A percentile compares a stretch with the other conserved stretches of the same genome.
phyloP scores from a whole-genome alignment of 2,888 invertebrate genomes.

The Microplitis deprimator region DNA sequence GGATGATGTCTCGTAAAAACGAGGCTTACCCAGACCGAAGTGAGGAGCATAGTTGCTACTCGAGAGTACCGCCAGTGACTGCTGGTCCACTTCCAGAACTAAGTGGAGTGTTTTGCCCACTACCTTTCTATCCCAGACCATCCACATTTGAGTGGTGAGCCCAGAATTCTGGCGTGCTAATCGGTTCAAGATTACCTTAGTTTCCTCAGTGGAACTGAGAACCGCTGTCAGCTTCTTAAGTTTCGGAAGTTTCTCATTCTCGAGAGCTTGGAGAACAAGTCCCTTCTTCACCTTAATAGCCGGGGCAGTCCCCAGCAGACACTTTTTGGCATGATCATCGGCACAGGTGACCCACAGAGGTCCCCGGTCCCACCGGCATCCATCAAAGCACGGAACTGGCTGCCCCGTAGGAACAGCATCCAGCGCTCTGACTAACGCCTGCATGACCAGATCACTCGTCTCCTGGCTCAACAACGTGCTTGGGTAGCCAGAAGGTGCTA shows the following conservation, averaged over 20 bases:
- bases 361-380: too few species aligned
- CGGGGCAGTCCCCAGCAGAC: neutral
- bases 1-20: constrained; percentile 14
- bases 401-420: too few species aligned
- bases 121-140: constrained; percentile 41
- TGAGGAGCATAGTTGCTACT: neutral
- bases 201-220: neutral
- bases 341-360: too few species aligned
- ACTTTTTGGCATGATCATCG: neutral
- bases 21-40: constrained; percentile 26
- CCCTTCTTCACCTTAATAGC: constrained; percentile 20
- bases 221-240: constrained; percentile 24
- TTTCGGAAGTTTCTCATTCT: constrained; percentile 20
- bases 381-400: too few species aligned
- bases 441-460: too few species aligned
- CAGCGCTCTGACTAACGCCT: too few species aligned
- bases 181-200: constrained; percentile 31
- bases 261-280: neutral
- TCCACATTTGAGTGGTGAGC: constrained; percentile 45
- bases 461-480: too few species aligned
- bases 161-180: constrained; percentile 44
- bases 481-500: too few species aligned
- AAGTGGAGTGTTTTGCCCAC: constrained; percentile 38
- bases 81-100: constrained; percentile 40
- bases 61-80: constrained; percentile 22